Percentiles rank a stretch among this genome's conserved stretches.
Conservation (phyloP, 2,113 vertebrate species). For the Sceloporus undulatus region DNA sequence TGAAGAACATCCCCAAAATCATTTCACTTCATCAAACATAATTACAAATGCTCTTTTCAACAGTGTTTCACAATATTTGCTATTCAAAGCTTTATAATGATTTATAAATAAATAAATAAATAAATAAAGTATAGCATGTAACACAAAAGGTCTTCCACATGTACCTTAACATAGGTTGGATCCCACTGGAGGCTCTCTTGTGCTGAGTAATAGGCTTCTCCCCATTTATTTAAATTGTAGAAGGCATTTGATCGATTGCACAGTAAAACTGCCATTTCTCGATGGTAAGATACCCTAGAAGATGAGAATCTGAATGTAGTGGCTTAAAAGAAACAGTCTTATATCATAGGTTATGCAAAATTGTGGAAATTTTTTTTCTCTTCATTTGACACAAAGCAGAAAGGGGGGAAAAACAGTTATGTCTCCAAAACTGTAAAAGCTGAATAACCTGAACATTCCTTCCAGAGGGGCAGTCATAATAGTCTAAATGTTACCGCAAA, state of each 20-base stretch:
- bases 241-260: slow-evolving; percentile 81
- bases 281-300: slow-evolving; percentile 60
- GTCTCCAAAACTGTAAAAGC: background rate
- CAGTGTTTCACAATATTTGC: background rate
- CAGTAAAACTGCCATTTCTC: slow-evolving; percentile 78
- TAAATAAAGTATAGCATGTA: background rate
- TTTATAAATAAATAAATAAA: background rate
- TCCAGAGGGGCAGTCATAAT: background rate
- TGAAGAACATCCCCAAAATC: background rate
- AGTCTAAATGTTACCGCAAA: too few relatives aligned
- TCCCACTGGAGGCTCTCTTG: slow-evolving; percentile 72
- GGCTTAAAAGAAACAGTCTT: background rate
- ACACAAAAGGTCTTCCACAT: background rate
- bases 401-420: background rate
- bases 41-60: background rate
- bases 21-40: background rate
- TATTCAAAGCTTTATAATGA: background rate
- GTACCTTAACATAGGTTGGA: slow-evolving; percentile 79
- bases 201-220: slow-evolving; percentile 71
- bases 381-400: background rate
- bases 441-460: background rate
- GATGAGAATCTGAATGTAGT: slow-evolving; percentile 9
- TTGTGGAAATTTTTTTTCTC: background rate
- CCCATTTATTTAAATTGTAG: slow-evolving; percentile 78
- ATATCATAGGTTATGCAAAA: background rate